Base-by-base conservation (phyloP, 2,113 vertebrate genomes). In the human (Homo sapiens) region DNA sequence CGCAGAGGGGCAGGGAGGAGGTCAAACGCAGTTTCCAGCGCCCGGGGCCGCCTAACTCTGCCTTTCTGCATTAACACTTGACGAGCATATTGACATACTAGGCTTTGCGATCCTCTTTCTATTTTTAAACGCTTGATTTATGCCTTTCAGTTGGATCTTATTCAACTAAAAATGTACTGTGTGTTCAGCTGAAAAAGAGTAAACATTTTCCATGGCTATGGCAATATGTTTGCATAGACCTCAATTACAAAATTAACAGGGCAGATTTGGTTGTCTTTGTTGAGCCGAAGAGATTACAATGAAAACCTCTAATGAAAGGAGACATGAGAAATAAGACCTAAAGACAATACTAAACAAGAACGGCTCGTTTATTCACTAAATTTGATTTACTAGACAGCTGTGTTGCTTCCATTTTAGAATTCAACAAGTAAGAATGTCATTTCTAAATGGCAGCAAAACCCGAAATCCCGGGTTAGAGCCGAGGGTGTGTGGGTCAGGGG, bases 161-260 rank as follows among this genome's bases (percentile, higher is more conserved):
- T 82, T 97, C 96, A 94, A 59, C 92, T 89, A 96, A 98, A 61
- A 96, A 86, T 59, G 84, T 45, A 84, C 95, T 93, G 94, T 96
- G 97, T 97, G 68, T 89, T 97, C 96, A 98, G 89, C 96, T 93
- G 76, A 96, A 97, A 97, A 52, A 82, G 18, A 85, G 82, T 17
- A 97, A 97, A 95, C 1, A 82, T 97, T 97, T 93, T 78, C 93
- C 76, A 8, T 12, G 90, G 75, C 48, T 76, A 0, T 30, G 85
- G 85, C 96, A 87, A 81, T 75, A 70, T 96, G 96, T 95, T 96
- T 97, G 93, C 88, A 17, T 55, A 97, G 94, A 97, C 89, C 79
- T 98, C 96, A 96, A 92, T 87, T 97, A 95, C 96, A 97, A 86
- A 96, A 97, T 85, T 87, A 97, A 22, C 92, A 94, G 83, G 90